Evolutionary conservation across 2,888 invertebrate genomes (phyloP).

Genomic region (Geophilus truncorum): DNA sequence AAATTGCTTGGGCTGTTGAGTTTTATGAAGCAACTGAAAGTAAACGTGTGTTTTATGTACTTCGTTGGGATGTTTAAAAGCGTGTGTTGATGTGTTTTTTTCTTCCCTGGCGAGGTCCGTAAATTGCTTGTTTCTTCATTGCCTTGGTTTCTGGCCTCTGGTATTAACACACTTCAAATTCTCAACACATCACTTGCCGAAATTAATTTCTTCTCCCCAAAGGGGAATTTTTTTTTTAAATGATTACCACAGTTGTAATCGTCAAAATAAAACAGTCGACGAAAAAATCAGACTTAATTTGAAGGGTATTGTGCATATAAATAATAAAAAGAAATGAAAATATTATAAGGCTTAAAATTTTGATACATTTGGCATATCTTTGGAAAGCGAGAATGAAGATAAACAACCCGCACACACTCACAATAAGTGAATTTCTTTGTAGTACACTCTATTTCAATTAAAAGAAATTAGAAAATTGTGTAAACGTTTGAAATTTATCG

Average conservation of each 20-base stretch:
- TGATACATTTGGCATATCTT: too few species aligned
- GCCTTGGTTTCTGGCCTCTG: constrained; percentile 1
- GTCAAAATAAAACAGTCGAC: neutral
- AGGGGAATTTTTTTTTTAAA: neutral
- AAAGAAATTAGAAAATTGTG: too few species aligned
- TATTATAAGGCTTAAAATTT: too few species aligned
- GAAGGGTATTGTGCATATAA: too few species aligned
- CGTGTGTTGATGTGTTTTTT: constrained; percentile 14
- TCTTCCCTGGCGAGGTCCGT: neutral
- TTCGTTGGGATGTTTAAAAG: constrained; percentile 23
- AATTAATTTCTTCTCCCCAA: neutral
- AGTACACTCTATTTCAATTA: too few species aligned
- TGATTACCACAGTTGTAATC: neutral
- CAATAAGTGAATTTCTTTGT: too few species aligned
- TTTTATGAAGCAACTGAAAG: constrained; percentile 20
- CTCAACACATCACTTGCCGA: neutral
- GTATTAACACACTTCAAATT: constrained; percentile 20
- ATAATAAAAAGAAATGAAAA: too few species aligned
- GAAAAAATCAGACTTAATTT: too few species aligned
- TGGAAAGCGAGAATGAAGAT: too few species aligned
- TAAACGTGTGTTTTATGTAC: constrained; percentile 27
- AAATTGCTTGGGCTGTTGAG: constrained; percentile 22
- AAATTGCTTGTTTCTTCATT: constrained; percentile 24
- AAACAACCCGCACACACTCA: too few species aligned
- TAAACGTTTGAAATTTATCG: too few species aligned